Base-by-base conservation (phyloP, 2,888 invertebrate species). In the Hemicrepidius hirtus region DNA sequence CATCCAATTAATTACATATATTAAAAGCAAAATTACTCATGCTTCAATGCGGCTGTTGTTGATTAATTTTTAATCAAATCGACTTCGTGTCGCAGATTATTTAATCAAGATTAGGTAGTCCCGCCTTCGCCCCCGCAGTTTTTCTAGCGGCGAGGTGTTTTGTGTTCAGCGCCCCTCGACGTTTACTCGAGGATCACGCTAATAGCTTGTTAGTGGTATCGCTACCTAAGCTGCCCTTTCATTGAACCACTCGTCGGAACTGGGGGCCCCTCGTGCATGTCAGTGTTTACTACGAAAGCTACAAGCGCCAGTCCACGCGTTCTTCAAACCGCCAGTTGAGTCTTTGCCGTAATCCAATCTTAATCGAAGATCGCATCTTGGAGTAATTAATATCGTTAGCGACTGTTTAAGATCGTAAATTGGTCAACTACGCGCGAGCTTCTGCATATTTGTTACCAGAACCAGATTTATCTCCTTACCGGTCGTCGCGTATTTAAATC, bases 151-250 rank as follows among this genome's bases (percentile, higher is more conserved):
- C 86, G 88, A 87, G 88, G 37, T 60, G 28, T 60, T 60, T 18
- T 46, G 67, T 67, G 86, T 87, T 86, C 87, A 88, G 86, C 87
- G 87, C 87, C 86, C 85, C 87, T 64, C 46, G 68, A 57, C 68
- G 50, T 67, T 67, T 57, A 67, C 37, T 62, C 86, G 83, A 85
- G 83, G 83, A 70, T 67, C 60, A 73, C 70, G 73, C 75, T 78
- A 75, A 76, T 76, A 76, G 75, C 75, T 75, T 73, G 78, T 75
- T 76, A 75, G 75, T 72, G 69, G 68, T 73, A 68, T 71, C 68
- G 75, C 72, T 76, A 71, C 74, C 64, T 64, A 69, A 69, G 64
- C 64, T 69, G 63, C 69, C 69, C 69, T 69, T 69, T 69, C 69
- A 69, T 69, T 69, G 55, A 69, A 44, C 37, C 69, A 46, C 50